A percentile compares a stretch with the other conserved stretches of the same genome.
Conservation (phyloP, 2,113 vertebrate species). For the Cynopterus brachyotis region DNA sequence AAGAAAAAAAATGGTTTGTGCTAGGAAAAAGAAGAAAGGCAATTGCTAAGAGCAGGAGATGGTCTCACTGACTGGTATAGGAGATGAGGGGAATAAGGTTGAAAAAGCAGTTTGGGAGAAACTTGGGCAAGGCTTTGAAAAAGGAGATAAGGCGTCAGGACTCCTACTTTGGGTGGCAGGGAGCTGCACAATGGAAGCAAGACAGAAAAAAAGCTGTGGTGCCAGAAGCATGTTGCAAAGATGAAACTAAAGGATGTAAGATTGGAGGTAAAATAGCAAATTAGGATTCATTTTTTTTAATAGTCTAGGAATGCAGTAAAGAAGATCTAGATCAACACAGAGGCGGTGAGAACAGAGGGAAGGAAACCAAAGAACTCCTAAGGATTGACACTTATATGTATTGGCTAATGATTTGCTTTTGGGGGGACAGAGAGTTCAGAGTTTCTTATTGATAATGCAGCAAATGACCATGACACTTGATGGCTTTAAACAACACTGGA, state of each 20-base stretch:
- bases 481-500: neutral
- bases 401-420: neutral
- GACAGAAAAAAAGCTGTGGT: neutral
- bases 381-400: neutral
- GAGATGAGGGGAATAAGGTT: neutral
- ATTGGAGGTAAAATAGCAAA: neutral
- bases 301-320: neutral
- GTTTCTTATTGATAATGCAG: neutral
- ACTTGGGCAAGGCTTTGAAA: neutral
- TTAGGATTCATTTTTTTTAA: neutral
- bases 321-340: neutral
- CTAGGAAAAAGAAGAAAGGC: neutral
- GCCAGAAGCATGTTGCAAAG: neutral
- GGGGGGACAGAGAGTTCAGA: neutral
- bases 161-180: neutral
- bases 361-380: neutral
- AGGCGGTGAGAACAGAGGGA: neutral
- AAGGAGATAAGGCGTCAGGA: neutral
- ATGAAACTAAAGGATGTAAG: neutral
- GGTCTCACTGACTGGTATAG: neutral
- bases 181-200: neutral
- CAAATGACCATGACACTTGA: neutral
- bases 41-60: neutral
- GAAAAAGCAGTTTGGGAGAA: neutral
- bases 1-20: neutral